These are phyloP conservation scores for Rhinoptilus africanus DNA, from an alignment of 2,113 vertebrate genomes.

Conservation along the genomic window DNA sequence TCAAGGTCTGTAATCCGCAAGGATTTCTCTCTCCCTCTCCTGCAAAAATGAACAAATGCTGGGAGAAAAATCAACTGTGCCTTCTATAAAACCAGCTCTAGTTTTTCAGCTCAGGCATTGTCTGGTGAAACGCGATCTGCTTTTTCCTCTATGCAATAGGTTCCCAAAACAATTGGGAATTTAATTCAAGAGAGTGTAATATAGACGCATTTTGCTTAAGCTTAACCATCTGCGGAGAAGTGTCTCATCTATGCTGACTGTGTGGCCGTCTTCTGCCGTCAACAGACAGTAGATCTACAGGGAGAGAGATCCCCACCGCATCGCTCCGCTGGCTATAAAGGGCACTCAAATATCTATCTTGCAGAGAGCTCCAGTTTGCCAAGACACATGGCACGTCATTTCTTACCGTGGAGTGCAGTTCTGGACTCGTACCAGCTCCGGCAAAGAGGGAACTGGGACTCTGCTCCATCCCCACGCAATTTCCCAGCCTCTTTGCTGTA, in stretches of 20 bases:
- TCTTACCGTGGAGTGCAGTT: not conserved
- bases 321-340: not conserved
- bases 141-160: conserved; percentile 25
- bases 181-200: not conserved
- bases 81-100: not conserved
- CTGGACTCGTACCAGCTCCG: not conserved
- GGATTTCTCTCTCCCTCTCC: not conserved
- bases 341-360: not conserved
- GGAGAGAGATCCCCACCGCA: not conserved
- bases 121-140: conserved; percentile 35
- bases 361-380: not conserved
- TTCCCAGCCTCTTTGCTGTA: not conserved
- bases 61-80: not conserved
- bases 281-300: not conserved
- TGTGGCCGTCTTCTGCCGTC: not conserved
- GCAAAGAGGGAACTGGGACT: not conserved
- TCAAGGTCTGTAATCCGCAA: not conserved
- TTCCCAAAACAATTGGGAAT: conserved; percentile 18
- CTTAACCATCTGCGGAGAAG: conserved; percentile 29
- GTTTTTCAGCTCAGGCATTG: not conserved
- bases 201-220: conserved; percentile 28
- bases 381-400: not conserved
- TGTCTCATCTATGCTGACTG: not conserved
- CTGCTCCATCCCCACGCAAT: not conserved
- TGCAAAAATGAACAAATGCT: fast-evolving